Evolutionary conservation across 1,140 invertebrate species (phyloP).

Genomic region (Probaryconus sp.): DNA sequence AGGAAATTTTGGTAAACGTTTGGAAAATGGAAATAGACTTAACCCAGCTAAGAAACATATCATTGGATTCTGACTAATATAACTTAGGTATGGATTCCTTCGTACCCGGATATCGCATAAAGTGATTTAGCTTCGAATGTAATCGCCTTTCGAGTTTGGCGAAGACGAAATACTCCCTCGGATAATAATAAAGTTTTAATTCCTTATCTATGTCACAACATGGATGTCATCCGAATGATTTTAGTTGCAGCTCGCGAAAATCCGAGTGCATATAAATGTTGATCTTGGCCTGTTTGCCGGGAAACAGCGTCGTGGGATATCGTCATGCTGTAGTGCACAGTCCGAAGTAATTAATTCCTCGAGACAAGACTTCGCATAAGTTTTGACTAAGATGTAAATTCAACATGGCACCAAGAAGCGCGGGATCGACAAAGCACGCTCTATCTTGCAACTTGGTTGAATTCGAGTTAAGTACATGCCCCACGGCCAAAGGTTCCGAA

Average conservation of each 20-base stretch:
- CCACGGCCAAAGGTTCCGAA: slow-evolving; percentile 35
- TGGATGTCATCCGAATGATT: slow-evolving; percentile 11
- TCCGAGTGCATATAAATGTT: slow-evolving; percentile 52
- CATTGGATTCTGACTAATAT: too few species aligned
- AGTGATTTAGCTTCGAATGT: neutral
- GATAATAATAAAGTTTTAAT: slow-evolving; percentile 12
- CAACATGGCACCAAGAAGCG: slow-evolving; percentile 46
- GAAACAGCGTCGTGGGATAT: slow-evolving; percentile 41
- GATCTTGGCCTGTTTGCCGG: slow-evolving; percentile 35
- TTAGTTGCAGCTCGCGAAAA: slow-evolving; percentile 29
- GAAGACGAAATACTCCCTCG: neutral
- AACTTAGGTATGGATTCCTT: too few species aligned
- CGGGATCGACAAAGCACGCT: slow-evolving; percentile 46
- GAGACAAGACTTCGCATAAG: slow-evolving; percentile 55
- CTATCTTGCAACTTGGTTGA: slow-evolving; percentile 50
- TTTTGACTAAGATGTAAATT: slow-evolving; percentile 58
- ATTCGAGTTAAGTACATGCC: slow-evolving; percentile 51
- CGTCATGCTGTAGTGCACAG: slow-evolving; percentile 47
- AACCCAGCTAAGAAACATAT: too few species aligned
- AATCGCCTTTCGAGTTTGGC: neutral
- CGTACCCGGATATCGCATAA: too few species aligned
- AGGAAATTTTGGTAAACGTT: too few species aligned
- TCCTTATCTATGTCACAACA: slow-evolving; percentile 15
- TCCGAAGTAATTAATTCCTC: slow-evolving; percentile 58
- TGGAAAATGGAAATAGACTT: too few species aligned